Evolutionary conservation across 2,888 invertebrate species (phyloP).

Genomic region (Drosophila fulvimacula): DNA sequence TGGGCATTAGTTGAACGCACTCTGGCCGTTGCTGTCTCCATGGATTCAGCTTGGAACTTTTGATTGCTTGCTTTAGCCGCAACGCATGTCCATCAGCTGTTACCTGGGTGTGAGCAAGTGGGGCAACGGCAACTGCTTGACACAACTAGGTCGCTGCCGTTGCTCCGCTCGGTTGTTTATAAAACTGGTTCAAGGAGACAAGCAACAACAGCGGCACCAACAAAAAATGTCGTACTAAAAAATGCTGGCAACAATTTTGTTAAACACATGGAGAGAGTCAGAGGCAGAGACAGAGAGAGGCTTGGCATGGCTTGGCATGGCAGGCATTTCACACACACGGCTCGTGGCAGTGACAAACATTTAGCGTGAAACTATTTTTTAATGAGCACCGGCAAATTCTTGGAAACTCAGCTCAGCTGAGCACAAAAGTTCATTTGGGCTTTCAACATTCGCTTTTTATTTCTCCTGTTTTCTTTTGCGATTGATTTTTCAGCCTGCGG

Average conservation of each 20-base stretch:
- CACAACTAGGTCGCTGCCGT: constrained; percentile 63
- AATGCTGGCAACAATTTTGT: constrained; percentile 50
- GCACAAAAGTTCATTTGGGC: constrained; percentile 22
- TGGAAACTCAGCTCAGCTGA: background rate
- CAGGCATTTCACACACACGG: constrained; percentile 40
- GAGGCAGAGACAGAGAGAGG: background rate
- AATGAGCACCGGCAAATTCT: constrained; percentile 57
- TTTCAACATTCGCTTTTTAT: background rate
- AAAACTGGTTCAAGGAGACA: constrained; percentile 77
- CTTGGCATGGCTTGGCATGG: constrained; percentile 21
- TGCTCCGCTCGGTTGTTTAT: constrained; percentile 39
- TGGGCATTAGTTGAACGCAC: constrained; percentile 5
- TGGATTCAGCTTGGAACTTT: constrained; percentile 46
- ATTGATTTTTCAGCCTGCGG: constrained; percentile 41
- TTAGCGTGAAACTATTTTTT: constrained; percentile 58
- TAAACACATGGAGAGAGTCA: constrained; percentile 33
- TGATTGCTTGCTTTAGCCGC: constrained; percentile 52
- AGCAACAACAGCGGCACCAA: constrained; percentile 63
- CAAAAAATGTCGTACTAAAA: constrained; percentile 67
- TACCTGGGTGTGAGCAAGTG: constrained; percentile 25
- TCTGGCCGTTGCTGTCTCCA: constrained; percentile 19
- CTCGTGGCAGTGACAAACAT: constrained; percentile 59
- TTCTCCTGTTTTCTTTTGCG: constrained; percentile 26
- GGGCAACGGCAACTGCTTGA: constrained; percentile 47
- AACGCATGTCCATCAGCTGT: constrained; percentile 56